A percentile compares a stretch with the other conserved stretches of the same genome.
Conservation (phyloP, 2,797 vertebrate species). For the Rhincodon typus region DNA sequence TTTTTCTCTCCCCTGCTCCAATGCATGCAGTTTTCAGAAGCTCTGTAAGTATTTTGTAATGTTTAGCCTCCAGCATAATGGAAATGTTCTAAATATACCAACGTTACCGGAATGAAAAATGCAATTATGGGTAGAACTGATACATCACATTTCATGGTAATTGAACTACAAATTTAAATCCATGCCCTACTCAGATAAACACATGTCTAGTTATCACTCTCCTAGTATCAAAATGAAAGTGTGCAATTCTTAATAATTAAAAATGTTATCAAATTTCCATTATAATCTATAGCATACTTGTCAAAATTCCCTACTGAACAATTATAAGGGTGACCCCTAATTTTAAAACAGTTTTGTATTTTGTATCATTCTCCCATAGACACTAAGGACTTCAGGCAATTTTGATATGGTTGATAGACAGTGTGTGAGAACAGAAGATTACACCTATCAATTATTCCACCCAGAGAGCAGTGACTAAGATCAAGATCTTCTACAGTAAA, state of each 20-base stretch:
- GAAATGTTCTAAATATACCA: background rate
- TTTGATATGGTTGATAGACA: background rate
- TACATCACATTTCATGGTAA: constrained; percentile 7
- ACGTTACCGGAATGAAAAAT: background rate
- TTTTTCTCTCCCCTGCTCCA: background rate
- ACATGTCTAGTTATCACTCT: background rate
- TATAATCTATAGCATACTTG: background rate
- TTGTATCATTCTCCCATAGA: background rate
- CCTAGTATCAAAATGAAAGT: background rate
- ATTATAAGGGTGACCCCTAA: background rate
- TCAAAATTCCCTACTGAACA: background rate
- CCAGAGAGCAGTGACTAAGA: background rate
- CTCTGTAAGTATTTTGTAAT: background rate
- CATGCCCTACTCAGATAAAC: background rate
- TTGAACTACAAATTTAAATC: constrained; percentile 15
- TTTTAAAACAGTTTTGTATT: background rate
- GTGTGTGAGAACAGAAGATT: background rate
- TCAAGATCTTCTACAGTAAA: background rate
- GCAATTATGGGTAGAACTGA: background rate
- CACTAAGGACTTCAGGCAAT: background rate
- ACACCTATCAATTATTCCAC: background rate
- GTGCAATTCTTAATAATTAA: background rate
- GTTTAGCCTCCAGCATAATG: background rate
- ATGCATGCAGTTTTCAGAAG: background rate
- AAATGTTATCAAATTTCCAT: background rate